A percentile compares a stretch with the other conserved stretches of the same genome.
phyloP scores from a whole-genome alignment of 2,113 vertebrate species.

The Bolborhynchus lineola region DNA sequence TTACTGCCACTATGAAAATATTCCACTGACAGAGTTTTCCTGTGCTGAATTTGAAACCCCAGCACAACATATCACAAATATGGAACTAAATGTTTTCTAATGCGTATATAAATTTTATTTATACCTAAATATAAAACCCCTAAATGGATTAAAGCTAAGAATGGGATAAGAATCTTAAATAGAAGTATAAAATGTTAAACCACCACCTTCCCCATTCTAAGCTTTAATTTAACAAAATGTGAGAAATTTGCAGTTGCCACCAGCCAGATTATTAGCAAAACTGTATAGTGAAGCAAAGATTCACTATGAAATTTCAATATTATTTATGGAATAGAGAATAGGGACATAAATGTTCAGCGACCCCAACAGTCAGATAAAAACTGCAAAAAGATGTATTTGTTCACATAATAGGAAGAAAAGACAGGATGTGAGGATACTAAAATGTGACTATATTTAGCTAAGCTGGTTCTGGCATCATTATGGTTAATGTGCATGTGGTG shows the following conservation, averaged over 20 bases:
- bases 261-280: conserved; percentile 45
- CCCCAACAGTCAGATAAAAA: not conserved
- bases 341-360: not conserved
- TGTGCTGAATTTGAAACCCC: conserved; percentile 66
- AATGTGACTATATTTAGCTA: conserved; percentile 70
- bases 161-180: not conserved
- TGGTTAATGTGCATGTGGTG: conserved; percentile 80
- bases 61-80: conserved; percentile 58
- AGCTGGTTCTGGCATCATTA: conserved; percentile 76
- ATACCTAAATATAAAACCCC: not conserved
- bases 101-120: not conserved
- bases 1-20: conserved; percentile 77
- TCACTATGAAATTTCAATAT: conserved; percentile 43
- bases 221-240: conserved; percentile 26
- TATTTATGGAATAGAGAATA: conserved; percentile 1
- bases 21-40: conserved; percentile 74
- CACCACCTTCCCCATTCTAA: not conserved
- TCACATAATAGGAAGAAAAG: conserved; percentile 30
- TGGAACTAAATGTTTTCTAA: conserved; percentile 23
- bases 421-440: conserved; percentile 28
- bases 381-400: not conserved
- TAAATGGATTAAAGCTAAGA: not conserved
- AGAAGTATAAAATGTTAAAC: conserved; percentile 9
- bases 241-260: conserved; percentile 27
- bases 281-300: not conserved